phyloP scores from a whole-genome alignment of 2,113 vertebrate species.

The pig (Sus scrofa) region T2T-Sscrofa CM000824.6:175564001-175564500 shows the following conservation, averaged over 20 bases:
- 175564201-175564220: constrained; percentile 43
- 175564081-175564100: not conserved
- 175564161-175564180: constrained; percentile 42
- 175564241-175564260: not conserved
- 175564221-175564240: not conserved
- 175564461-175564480: not conserved
- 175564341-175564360: not conserved
- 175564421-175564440: not conserved
- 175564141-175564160: not conserved
- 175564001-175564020: constrained; percentile 50
- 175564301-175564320: constrained; percentile 14
- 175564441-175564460: not conserved
- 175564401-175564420: not conserved
- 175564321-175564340: not conserved
- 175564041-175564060: constrained; percentile 7
- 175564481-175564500: not conserved
- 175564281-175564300: not conserved
- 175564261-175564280: constrained; percentile 22
- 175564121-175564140: not conserved
- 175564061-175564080: constrained; percentile 61
- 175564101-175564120: constrained; percentile 63
- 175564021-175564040: constrained; percentile 41
- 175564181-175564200: not conserved
- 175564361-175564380: not conserved
- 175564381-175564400: not conserved